Percentiles rank a stretch among this genome's conserved stretches.
Evolutionary conservation across 2,797 vertebrate species (phyloP).

Genomic region (Hemitrygon akajei): DNA sequence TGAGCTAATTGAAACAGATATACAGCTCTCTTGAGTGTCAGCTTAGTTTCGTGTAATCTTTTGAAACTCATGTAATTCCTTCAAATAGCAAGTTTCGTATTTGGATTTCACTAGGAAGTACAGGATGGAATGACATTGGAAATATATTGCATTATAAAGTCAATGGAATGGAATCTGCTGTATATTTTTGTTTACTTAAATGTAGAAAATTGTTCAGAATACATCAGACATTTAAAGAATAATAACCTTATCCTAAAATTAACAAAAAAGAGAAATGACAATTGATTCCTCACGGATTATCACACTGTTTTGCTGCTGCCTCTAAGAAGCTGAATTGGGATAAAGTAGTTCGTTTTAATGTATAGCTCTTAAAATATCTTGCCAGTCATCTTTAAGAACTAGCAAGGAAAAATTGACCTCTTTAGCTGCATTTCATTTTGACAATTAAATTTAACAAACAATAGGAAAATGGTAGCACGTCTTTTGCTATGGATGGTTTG

Average conservation of each 20-base stretch:
- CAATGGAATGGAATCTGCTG: not conserved
- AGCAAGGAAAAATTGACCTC: not conserved
- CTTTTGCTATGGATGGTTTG: not conserved
- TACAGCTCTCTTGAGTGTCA: not conserved
- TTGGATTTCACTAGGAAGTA: conserved; percentile 13
- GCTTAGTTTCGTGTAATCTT: conserved; percentile 30
- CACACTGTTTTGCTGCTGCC: not conserved
- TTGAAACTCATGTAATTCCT: conserved; percentile 13
- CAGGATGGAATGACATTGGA: conserved; percentile 8
- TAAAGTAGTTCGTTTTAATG: not conserved
- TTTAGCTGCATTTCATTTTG: not conserved
- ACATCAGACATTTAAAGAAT: not conserved
- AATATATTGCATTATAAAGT: conserved; percentile 29
- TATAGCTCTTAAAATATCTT: not conserved
- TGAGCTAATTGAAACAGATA: conserved; percentile 26
- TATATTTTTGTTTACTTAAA: not conserved
- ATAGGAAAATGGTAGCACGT: not conserved
- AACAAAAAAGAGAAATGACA: not conserved
- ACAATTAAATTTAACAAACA: not conserved
- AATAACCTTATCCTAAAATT: conserved; percentile 8
- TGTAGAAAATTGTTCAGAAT: not conserved
- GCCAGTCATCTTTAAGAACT: not conserved
- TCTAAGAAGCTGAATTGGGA: not conserved
- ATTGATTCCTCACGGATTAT: not conserved
- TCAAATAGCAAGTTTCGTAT: conserved; percentile 9